Evolutionary conservation across 2,113 vertebrate species (phyloP).

Genomic region (Phalacrocorax pelagicus): DNA sequence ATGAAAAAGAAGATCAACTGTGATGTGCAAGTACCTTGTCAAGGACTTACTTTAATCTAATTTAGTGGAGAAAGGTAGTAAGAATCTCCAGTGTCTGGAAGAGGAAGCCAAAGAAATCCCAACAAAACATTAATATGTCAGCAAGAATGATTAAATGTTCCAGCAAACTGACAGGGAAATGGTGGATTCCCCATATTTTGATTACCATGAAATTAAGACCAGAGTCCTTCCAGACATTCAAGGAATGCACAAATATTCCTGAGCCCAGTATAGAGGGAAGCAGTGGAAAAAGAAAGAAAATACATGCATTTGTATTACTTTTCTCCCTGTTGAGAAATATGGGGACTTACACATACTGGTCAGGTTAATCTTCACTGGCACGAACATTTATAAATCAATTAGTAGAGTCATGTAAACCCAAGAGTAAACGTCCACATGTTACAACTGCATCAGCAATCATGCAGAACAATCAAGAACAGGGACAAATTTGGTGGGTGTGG

Average conservation of each 20-base stretch:
- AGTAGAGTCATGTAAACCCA: neutral
- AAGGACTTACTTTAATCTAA: neutral
- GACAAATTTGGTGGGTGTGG: accelerated
- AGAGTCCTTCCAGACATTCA: neutral
- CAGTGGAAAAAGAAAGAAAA: neutral
- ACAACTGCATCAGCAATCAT: neutral
- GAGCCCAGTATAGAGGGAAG: accelerated
- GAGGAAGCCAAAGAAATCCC: neutral
- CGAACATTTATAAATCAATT: neutral
- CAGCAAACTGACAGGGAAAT: neutral
- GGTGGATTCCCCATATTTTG: neutral
- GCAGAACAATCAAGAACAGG: neutral
- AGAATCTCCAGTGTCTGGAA: neutral
- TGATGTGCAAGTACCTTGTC: neutral
- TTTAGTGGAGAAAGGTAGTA: neutral
- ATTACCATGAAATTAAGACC: neutral
- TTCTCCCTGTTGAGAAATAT: neutral
- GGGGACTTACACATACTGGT: accelerated
- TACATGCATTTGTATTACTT: neutral
- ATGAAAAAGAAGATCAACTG: neutral
- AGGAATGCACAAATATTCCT: neutral
- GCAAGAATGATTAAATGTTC: neutral
- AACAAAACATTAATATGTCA: neutral
- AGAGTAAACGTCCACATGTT: neutral
- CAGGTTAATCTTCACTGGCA: neutral